Evolutionary conservation across 2,888 invertebrate genomes (phyloP).

Genomic region (Hoplodrina ambigua): DNA sequence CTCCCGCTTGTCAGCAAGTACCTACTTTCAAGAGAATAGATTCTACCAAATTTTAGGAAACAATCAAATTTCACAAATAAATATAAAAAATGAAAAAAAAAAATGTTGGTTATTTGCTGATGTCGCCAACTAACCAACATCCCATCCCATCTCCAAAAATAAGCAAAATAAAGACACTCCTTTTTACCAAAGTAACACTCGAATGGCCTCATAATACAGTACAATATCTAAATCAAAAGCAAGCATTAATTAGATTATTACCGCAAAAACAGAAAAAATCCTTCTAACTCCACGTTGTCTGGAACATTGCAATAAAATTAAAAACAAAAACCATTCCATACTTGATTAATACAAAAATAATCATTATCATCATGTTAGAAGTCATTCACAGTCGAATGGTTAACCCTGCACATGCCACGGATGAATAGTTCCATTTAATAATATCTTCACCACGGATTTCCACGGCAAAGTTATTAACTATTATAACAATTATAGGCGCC

Average conservation of each 20-base stretch:
- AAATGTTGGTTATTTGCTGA: too few species aligned
- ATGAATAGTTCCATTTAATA: conserved; percentile 59
- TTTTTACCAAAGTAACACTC: too few species aligned
- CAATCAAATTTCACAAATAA: too few species aligned
- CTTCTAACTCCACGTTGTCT: neutral
- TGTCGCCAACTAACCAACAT: too few species aligned
- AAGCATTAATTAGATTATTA: conserved; percentile 30
- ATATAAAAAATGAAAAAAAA: too few species aligned
- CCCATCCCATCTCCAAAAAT: too few species aligned
- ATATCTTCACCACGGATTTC: conserved; percentile 71
- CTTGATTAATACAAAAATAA: conserved; percentile 50
- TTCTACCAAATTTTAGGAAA: too few species aligned
- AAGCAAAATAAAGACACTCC: too few species aligned
- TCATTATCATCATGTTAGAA: conserved; percentile 36
- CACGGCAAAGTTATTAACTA: conserved; percentile 70
- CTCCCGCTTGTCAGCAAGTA: too few species aligned
- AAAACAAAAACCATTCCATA: conserved; percentile 33
- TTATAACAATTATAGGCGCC: conserved; percentile 81
- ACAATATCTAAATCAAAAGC: neutral
- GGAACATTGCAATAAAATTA: conserved; percentile 24
- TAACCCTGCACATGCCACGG: conserved; percentile 39
- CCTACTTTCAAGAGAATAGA: too few species aligned
- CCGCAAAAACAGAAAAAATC: neutral
- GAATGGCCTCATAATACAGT: too few species aligned
- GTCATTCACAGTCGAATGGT: conserved; percentile 53